Evolutionary conservation across 92 coral and sea anemone species (phyloP).

Genomic region (Nematostella vectensis): DNA sequence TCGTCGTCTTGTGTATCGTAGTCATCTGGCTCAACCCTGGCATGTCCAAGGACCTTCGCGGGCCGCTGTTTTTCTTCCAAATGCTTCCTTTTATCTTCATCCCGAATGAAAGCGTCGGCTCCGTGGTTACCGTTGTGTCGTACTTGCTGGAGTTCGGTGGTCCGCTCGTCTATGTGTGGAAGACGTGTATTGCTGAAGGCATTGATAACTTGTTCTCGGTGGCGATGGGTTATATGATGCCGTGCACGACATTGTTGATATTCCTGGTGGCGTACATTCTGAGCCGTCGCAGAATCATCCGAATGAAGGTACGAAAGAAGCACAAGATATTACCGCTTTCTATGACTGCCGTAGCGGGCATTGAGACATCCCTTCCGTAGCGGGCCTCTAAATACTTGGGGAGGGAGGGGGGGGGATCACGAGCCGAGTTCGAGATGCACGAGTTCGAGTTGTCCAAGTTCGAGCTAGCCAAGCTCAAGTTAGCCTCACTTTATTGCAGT

Average conservation of each 20-base stretch:
- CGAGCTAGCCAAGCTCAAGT: no score
- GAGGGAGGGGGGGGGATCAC: no score
- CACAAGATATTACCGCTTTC: no score
- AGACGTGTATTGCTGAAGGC: constrained; percentile 53
- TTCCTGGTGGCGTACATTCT: constrained; percentile 65
- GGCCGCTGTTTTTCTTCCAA: constrained; percentile 94
- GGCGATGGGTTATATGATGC: constrained; percentile 78
- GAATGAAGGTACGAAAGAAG: constrained; percentile 68
- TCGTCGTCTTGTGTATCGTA: constrained; percentile 43
- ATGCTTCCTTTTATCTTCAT: constrained; percentile 74
- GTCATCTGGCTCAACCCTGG: constrained; percentile 82
- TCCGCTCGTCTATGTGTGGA: constrained; percentile 58
- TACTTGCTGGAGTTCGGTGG: constrained; percentile 72
- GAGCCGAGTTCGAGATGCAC: no score
- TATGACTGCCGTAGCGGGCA: no score
- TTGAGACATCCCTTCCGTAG: no score
- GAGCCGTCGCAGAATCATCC: constrained; percentile 54
- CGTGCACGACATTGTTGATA: constrained; percentile 46
- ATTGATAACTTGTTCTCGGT: constrained; percentile 53
- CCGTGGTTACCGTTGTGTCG: constrained; percentile 36
- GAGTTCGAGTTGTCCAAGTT: no score
- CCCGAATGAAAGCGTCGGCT: constrained; percentile 59
- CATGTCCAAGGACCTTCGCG: constrained; percentile 84
- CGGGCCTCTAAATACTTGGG: no score
- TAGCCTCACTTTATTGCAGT: no score